Evolutionary conservation across 2,888 invertebrate genomes (phyloP).

Genomic region (Apoderus coryli): DNA sequence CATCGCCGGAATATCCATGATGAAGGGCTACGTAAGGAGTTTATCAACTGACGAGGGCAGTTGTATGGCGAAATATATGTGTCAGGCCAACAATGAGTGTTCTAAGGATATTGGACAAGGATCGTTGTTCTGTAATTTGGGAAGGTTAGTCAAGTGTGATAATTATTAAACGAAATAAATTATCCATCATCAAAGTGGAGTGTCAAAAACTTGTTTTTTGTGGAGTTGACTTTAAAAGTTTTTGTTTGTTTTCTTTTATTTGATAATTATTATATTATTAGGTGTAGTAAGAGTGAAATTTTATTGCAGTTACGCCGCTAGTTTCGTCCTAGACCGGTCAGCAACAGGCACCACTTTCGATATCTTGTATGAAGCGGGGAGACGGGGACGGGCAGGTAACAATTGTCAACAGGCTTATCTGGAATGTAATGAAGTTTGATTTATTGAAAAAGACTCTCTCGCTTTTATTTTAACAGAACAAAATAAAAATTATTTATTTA

Average conservation of each 20-base stretch:
- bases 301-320: constrained; percentile 62
- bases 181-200: too few species aligned
- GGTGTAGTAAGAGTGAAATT: not conserved
- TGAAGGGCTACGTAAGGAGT: constrained; percentile 78
- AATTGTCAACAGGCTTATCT: constrained; percentile 75
- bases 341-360: constrained; percentile 59
- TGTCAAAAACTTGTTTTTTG: constrained; percentile 8
- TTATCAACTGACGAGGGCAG: constrained; percentile 62
- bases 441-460: not conserved
- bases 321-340: constrained; percentile 66
- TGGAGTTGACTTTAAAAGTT: too few species aligned
- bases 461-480: too few species aligned
- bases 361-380: constrained; percentile 69
- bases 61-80: constrained; percentile 77
- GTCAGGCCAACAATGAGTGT: constrained; percentile 82
- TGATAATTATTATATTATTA: not conserved
- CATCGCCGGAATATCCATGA: constrained; percentile 73
- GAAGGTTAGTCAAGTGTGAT: constrained; percentile 50
- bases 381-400: constrained; percentile 71
- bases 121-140: constrained; percentile 82
- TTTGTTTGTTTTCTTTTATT: too few species aligned
- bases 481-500: too few species aligned
- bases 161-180: too few species aligned
- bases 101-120: constrained; percentile 63
- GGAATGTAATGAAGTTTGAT: constrained; percentile 74